Evolutionary conservation across 2,797 vertebrate species (phyloP).

Genomic region (Pangasius mekongensis): DNA sequence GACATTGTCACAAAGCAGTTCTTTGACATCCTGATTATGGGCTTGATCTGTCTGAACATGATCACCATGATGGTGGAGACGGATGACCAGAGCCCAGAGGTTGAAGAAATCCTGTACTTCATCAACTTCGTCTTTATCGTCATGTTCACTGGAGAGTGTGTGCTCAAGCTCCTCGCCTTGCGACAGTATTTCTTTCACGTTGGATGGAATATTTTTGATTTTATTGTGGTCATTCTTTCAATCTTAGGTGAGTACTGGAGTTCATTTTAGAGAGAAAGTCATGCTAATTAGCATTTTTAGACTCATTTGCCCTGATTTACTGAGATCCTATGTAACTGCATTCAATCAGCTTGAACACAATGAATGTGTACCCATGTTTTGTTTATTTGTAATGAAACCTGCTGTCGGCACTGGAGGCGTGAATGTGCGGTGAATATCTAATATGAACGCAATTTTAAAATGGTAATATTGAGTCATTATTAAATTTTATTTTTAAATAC

Average conservation of each 20-base stretch:
- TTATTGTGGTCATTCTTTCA: constrained; percentile 93
- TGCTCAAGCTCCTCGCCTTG: constrained; percentile 87
- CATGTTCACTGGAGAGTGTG: constrained; percentile 87
- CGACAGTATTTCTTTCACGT: constrained; percentile 88
- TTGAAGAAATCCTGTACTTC: constrained; percentile 79
- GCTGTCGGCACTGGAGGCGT: neutral
- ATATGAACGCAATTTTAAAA: neutral
- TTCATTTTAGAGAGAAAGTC: neutral
- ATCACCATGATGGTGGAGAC: constrained; percentile 98
- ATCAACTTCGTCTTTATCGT: constrained; percentile 90
- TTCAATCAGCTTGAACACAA: neutral
- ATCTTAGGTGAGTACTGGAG: constrained; percentile 77
- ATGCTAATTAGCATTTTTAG: neutral
- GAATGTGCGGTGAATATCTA: no score
- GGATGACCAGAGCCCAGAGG: constrained; percentile 84
- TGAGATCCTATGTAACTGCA: neutral
- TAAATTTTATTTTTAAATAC: neutral
- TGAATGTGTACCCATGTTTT: neutral
- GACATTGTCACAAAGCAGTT: constrained; percentile 88
- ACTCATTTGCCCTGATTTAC: neutral
- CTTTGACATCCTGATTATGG: constrained; percentile 95
- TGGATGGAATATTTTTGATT: constrained; percentile 97
- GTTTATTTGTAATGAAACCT: neutral
- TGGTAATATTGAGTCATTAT: neutral
- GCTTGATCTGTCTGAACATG: constrained; percentile 96